Percentiles rank a stretch among this genome's conserved stretches.
phyloP scores from a whole-genome alignment of 1,140 invertebrate genomes.

The Mactra quadrangularis region DNA sequence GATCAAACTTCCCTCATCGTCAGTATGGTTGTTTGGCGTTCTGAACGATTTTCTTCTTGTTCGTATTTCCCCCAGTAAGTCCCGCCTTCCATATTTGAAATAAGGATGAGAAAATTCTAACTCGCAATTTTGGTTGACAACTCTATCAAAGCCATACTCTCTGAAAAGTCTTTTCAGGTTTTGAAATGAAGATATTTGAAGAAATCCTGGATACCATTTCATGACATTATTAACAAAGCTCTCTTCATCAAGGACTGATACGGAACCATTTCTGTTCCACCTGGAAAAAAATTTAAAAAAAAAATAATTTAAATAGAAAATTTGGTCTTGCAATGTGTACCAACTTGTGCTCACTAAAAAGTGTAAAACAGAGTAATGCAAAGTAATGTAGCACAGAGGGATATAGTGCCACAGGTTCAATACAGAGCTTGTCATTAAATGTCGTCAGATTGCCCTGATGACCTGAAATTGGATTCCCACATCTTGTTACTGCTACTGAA shows the following conservation, averaged over 20 bases:
- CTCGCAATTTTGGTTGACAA: constrained; percentile 40
- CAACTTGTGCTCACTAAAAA: too few species aligned
- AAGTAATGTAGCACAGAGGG: too few species aligned
- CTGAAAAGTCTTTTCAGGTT: constrained; percentile 65
- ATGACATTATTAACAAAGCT: constrained; percentile 60
- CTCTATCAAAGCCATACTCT: constrained; percentile 67
- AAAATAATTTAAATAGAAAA: too few species aligned
- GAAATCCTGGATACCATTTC: constrained; percentile 66
- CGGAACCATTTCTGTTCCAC: constrained; percentile 64
- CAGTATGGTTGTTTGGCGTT: constrained; percentile 3
- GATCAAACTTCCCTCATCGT: not conserved
- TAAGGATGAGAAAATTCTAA: constrained; percentile 62
- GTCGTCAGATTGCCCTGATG: too few species aligned
- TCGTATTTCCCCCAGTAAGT: constrained; percentile 60
- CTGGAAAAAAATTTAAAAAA: too few species aligned
- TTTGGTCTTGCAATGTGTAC: too few species aligned
- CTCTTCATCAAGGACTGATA: constrained; percentile 42
- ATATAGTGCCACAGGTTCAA: too few species aligned
- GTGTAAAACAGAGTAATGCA: too few species aligned
- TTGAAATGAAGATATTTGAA: constrained; percentile 65
- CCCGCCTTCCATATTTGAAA: constrained; percentile 41
- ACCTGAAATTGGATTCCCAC: too few species aligned
- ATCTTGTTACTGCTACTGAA: too few species aligned
- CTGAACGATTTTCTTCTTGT: constrained; percentile 60
- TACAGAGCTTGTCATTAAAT: too few species aligned